phyloP scores from a whole-genome alignment of 2,113 vertebrate genomes.

The Globicephala melas region DNA sequence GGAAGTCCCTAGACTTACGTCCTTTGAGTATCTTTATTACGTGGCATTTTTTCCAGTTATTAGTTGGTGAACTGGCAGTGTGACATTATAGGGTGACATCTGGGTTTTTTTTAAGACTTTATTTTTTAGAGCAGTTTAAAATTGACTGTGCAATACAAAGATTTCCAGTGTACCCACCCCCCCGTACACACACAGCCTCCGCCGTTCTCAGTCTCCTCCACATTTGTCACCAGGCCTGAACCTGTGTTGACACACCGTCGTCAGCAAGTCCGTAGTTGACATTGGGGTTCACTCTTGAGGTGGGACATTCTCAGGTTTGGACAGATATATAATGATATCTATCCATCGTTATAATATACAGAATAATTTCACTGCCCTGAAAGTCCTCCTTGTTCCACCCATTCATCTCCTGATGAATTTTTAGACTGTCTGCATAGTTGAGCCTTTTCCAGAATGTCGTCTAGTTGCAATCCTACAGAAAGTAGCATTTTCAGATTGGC shows the following conservation, averaged over 20 bases:
- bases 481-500: background rate
- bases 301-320: too few species aligned
- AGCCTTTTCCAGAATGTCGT: background rate
- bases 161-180: background rate
- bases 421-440: too few species aligned
- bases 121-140: background rate
- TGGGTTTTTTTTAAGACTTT: background rate
- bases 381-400: too few species aligned
- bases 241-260: rapidly evolving
- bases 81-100: too few species aligned
- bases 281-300: background rate
- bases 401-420: too few species aligned
- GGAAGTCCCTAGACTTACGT: background rate
- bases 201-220: rapidly evolving
- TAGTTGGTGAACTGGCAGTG: background rate
- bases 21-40: background rate
- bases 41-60: background rate
- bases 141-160: background rate
- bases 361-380: too few species aligned
- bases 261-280: too few species aligned
- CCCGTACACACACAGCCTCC: background rate
- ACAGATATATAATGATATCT: too few species aligned
- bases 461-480: rapidly evolving
- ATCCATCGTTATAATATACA: too few species aligned
- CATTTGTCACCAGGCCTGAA: rapidly evolving